These are phyloP conservation scores for Dioctria linearis DNA, from an alignment of 2,888 invertebrate species.

Conservation along the genomic window DNA sequence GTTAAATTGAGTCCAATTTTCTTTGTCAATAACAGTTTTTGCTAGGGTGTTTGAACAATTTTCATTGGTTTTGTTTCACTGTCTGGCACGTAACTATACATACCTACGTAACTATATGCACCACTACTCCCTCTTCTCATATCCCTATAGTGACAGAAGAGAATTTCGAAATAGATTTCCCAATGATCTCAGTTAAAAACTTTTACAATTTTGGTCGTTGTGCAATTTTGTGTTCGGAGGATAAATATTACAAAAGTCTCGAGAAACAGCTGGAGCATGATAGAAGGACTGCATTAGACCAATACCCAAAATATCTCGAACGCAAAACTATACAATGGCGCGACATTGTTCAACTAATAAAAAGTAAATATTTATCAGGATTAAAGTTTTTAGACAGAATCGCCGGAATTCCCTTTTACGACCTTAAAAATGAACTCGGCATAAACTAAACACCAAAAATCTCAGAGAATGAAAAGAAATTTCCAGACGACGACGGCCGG, in stretches of 20 bases:
- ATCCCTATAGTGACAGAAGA: not conserved
- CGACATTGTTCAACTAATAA: constrained; percentile 24
- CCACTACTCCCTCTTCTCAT: not conserved
- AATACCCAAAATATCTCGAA: too few relatives aligned
- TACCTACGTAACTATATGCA: too few relatives aligned
- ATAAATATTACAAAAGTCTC: too few relatives aligned
- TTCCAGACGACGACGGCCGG: constrained; percentile 33
- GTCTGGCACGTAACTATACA: not conserved
- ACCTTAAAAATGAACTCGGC: constrained; percentile 20
- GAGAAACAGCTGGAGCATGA: too few relatives aligned
- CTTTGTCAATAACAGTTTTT: constrained; percentile 20
- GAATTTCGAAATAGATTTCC: not conserved
- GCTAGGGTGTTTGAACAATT: not conserved
- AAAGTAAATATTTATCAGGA: constrained; percentile 43
- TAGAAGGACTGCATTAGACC: not conserved
- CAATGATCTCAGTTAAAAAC: not conserved
- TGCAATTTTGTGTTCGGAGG: not conserved
- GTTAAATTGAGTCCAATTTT: constrained; percentile 46
- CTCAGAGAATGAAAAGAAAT: constrained; percentile 36
- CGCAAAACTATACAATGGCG: too few relatives aligned
- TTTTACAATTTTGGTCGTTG: not conserved
- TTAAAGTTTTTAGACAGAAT: constrained; percentile 38
- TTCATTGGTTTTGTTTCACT: not conserved
- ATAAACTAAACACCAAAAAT: constrained; percentile 22
- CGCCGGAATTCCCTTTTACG: constrained; percentile 9